phyloP scores from a whole-genome alignment of 35 echinoderm and acorn worm genomes.

The Strongylocentrotus purpuratus region DNA sequence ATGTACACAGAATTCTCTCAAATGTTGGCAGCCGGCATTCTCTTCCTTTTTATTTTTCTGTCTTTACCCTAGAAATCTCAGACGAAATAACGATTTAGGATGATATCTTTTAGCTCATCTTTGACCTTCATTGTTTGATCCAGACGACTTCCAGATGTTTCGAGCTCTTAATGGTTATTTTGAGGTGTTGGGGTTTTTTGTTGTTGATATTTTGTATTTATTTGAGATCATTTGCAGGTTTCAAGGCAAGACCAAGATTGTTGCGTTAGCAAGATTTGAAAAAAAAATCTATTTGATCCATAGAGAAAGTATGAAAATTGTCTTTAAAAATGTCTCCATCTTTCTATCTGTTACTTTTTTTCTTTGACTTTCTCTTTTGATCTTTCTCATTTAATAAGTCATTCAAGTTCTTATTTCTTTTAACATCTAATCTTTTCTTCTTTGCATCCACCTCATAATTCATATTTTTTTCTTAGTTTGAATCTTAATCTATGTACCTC shows the following conservation, averaged over 20 bases:
- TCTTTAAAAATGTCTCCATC: no score
- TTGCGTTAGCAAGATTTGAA: no score
- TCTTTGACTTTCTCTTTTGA: background rate
- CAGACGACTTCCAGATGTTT: constrained; percentile 6
- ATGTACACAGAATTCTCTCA: background rate
- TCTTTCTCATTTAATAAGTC: background rate
- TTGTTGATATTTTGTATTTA: background rate
- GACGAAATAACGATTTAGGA: background rate
- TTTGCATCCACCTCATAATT: background rate
- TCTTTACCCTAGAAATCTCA: background rate
- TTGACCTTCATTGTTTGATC: background rate
- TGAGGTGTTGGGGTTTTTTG: background rate
- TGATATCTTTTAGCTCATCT: constrained; percentile 3
- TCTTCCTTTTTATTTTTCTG: background rate
- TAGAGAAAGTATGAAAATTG: no score
- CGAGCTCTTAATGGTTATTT: background rate
- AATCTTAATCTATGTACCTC: background rate
- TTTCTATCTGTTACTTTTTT: no score
- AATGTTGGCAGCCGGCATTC: background rate
- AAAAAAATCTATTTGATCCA: background rate
- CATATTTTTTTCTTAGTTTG: background rate
- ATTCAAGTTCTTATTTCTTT: background rate
- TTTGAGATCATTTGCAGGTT: no score
- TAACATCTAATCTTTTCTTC: background rate
- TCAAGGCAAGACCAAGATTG: no score